phyloP scores from a whole-genome alignment of 2,113 vertebrate genomes.

The Garra rufa region DNA sequence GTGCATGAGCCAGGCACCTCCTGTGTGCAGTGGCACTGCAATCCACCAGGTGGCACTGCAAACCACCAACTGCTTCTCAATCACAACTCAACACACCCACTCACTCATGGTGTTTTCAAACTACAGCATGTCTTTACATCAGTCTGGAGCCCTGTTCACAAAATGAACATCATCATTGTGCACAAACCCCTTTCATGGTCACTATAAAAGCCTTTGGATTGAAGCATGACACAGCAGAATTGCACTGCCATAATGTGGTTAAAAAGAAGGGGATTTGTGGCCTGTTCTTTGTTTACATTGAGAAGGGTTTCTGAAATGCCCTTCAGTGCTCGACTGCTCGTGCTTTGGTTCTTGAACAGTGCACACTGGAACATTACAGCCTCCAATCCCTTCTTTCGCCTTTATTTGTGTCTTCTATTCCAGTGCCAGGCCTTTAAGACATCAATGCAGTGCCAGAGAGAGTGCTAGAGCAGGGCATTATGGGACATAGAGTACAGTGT shows the following conservation, averaged over 20 bases:
- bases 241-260: neutral
- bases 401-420: constrained; percentile 17
- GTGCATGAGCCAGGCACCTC: neutral
- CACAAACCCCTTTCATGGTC: neutral
- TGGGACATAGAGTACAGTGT: constrained; percentile 24
- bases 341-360: constrained; percentile 1
- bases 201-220: neutral
- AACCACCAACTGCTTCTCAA: neutral
- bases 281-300: constrained; percentile 18
- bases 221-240: neutral
- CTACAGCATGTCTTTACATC: neutral
- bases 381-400: neutral
- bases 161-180: neutral
- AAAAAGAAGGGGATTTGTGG: constrained; percentile 1
- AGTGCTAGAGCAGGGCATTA: constrained; percentile 31
- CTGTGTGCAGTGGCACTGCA: neutral
- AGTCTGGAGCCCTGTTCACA: neutral
- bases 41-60: constrained; percentile 24
- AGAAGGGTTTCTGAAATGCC: constrained; percentile 10
- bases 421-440: constrained; percentile 29
- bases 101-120: constrained; percentile 10
- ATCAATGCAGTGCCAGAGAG: constrained; percentile 17
- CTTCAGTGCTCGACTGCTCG: constrained; percentile 12
- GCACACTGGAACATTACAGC: neutral
- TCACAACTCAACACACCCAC: constrained; percentile 28